Evolutionary conservation across 2,888 invertebrate genomes (phyloP), one percentile per base, ranked within the genome.

Genomic region (Cinara cedri): DNA sequence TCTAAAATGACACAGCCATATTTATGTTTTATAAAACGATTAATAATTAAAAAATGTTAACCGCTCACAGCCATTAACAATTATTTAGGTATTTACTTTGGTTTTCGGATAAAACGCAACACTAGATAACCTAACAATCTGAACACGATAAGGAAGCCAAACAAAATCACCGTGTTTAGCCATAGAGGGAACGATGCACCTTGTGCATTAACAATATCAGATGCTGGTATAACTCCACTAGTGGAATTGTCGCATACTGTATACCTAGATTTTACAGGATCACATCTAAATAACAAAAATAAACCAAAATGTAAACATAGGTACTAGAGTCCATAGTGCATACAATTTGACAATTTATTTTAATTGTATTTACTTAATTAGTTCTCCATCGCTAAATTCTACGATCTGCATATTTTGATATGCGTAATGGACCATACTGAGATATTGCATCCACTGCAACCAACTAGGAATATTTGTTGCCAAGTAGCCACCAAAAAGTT

Each of bases 341-440:
- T n/a, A n/a, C n/a, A n/a, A n/a, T n/a, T n/a, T n/a, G n/a, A n/a
- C n/a, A n/a, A n/a, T n/a, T n/a, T n/a, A n/a, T 24, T 1, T 0
- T 14, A n/a, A 14, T 16, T 24, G 16, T 49, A 68, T 10, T 9
- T 46, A 93, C 91, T 86, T 85, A 83, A 93, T 90, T 63, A 90
- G 89, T 82, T 89, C 88, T 83, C 92, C 92, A 85, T 91, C 89
- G 81, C 89, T 88, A 84, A 93, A 92, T 85, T 93, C 93, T 62
- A 93, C 88, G 82, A 91, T 91, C 85, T 92, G 92, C 91, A 93
- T 91, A 85, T 92, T 92, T 84, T 92, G 91, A 86, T 91, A 93
- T 81, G 92, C 92, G 85, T 93, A 93, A 85, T 92, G 91, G 72
- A 93, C 90, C 90, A 92, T 90, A 71, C 92, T 92, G 81, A 91